Conservation (phyloP, 2,888 invertebrate species). For the Tubulanus polymorphus region DNA sequence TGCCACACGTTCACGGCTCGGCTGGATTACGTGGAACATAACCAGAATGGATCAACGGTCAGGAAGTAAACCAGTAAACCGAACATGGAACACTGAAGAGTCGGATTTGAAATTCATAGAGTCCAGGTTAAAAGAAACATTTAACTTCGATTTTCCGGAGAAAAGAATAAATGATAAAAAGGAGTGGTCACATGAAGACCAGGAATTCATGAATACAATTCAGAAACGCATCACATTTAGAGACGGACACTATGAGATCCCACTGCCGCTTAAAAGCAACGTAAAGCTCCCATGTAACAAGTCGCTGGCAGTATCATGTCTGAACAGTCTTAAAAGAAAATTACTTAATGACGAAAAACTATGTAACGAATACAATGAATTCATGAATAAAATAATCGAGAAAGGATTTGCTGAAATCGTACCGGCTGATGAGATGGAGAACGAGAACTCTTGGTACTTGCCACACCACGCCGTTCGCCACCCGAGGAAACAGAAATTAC, state of each 20-base stretch:
- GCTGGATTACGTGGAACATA: constrained; percentile 19
- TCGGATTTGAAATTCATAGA: constrained; percentile 11
- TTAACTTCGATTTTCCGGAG: constrained; percentile 18
- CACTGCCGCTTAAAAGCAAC: background rate
- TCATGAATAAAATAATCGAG: constrained; percentile 1
- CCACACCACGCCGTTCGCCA: constrained; percentile 9
- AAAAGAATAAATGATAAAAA: constrained; percentile 10
- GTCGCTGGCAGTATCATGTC: background rate
- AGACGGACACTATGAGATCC: background rate
- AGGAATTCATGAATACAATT: background rate
- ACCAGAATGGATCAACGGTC: background rate
- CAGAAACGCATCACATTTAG: background rate
- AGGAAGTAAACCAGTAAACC: constrained; percentile 8
- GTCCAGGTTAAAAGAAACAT: constrained; percentile 8
- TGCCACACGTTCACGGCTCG: constrained; percentile 10
- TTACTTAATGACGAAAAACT: background rate
- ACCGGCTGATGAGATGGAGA: background rate
- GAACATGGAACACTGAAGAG: constrained; percentile 4
- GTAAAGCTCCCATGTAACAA: constrained; percentile 1
- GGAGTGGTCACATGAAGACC: constrained; percentile 7
- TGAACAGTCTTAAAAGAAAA: constrained; percentile 5
- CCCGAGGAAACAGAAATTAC: constrained; percentile 16
- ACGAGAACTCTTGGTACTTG: constrained; percentile 7
- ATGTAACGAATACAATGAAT: background rate
- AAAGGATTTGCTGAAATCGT: constrained; percentile 9